phyloP scores from a whole-genome alignment of 92 coral and sea anemone species.

The Nematostella vectensis region DNA sequence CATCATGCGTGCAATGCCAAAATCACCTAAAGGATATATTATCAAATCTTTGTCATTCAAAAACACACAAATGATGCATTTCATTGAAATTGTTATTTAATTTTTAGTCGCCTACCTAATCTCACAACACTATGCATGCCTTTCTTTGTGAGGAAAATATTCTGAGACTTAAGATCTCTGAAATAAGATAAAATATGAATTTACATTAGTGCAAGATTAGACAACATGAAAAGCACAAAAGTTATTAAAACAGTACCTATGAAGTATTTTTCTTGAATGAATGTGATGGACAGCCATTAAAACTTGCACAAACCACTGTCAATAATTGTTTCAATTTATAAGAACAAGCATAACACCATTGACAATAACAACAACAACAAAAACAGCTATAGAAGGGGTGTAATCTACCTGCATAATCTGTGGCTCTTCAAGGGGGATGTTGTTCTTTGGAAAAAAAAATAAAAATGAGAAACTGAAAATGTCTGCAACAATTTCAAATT shows the following conservation, averaged over 20 bases:
- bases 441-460: slow-evolving; percentile 33
- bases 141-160: slow-evolving; percentile 88
- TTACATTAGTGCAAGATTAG: background rate
- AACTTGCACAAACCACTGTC: slow-evolving; percentile 93
- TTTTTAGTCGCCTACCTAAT: no score
- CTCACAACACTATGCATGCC: slow-evolving; percentile 54
- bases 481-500: no score
- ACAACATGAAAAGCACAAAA: background rate
- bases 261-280: slow-evolving; percentile 80
- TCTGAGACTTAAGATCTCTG: slow-evolving; percentile 90
- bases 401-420: slow-evolving; percentile 78
- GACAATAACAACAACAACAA: no score
- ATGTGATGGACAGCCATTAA: slow-evolving; percentile 92
- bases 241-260: slow-evolving; percentile 41
- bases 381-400: no score
- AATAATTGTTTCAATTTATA: no score
- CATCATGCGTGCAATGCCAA: slow-evolving; percentile 93
- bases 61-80: no score
- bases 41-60: background rate
- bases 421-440: slow-evolving; percentile 42
- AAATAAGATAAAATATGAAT: background rate
- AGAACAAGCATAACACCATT: no score
- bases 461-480: background rate
- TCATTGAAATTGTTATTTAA: background rate
- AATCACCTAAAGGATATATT: slow-evolving; percentile 56